Evolutionary conservation across 37 sponge, comb jelly and placozoan species (phyloP), one percentile per base, ranked within the genome.

Genomic region (Halisarca cf. caerulea): DNA sequence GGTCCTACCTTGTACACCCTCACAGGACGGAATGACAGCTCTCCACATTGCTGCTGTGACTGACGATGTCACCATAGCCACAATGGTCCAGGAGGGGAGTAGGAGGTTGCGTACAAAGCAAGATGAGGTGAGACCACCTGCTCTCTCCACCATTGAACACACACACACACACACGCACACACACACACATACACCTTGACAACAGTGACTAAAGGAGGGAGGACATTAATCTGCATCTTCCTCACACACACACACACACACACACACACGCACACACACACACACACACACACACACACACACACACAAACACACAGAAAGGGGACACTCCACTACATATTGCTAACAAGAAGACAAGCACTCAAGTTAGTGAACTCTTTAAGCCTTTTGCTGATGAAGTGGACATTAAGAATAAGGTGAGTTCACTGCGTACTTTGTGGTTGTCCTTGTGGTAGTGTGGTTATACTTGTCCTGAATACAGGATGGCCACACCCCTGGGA

Each of bases 11-110:
- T 47, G 11, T 30, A n/a, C n/a, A n/a, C 69, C 25, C 21, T 44
- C 11, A 18, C 30, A 54, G 28, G 86, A 78, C 38, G 84, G 80
- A 5, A 79, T 64, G 59, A 89, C 74, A 2, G 84, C 59, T 11
- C 84, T 90, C 15, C 91, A 90, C 75, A 24, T 90, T 14, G 91
- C 91, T 32, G 91, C 91, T 20, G 80, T 90, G 40, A 80, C 69
- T 83, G 84, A 90, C 59, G 79, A 75, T n/a, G 24, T 42, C 0
- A 82, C 85, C 27, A 82, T 85, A 15, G 86, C 86, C 17, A 27
- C 72, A 21, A 5, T 80, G 32, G 73, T 89, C 2, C 43, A 84
- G 0, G 47, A 81, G 7, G 36, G 14, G 37, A 85, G 59, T 4
- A 78, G 64, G n/a, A 36, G 70, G 0, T 17, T 81, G 25, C 18